These are phyloP conservation scores for Nemotelus pantherinus DNA, from an alignment of 2,888 invertebrate genomes.

Conservation along the genomic window DNA sequence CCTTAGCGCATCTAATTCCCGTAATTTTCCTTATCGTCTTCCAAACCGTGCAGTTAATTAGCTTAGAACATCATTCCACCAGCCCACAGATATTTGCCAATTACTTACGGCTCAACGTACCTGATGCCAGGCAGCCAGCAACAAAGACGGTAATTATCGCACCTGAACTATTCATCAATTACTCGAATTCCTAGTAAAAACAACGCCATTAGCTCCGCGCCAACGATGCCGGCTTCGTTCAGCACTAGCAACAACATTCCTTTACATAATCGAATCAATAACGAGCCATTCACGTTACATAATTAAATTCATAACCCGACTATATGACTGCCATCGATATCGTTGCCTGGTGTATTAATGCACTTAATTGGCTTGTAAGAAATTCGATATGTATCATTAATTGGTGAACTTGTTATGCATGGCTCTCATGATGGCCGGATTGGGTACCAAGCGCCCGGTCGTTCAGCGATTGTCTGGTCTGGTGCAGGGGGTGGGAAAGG, in stretches of 20 bases:
- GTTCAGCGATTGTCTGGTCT: too few relatives aligned
- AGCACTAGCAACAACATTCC: too few relatives aligned
- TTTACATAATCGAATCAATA: neutral
- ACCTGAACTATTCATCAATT: constrained; percentile 9
- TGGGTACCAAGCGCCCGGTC: too few relatives aligned
- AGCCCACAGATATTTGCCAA: too few relatives aligned
- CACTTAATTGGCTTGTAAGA: constrained; percentile 37
- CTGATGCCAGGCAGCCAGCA: too few relatives aligned
- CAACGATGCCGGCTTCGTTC: neutral
- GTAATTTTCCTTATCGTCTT: too few relatives aligned
- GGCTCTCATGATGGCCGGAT: too few relatives aligned
- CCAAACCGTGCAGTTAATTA: too few relatives aligned
- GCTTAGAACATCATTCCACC: too few relatives aligned
- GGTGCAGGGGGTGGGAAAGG: too few relatives aligned
- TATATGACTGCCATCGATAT: constrained; percentile 32
- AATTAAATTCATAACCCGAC: constrained; percentile 34
- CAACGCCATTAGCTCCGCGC: constrained; percentile 6
- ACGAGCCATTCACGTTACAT: constrained; percentile 10
- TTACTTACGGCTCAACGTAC: too few relatives aligned
- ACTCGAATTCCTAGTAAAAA: neutral
- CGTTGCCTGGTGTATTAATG: constrained; percentile 14
- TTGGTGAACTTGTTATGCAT: neutral
- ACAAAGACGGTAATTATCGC: neutral
- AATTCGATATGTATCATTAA: constrained; percentile 37
- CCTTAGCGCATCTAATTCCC: too few relatives aligned